Conservation (phyloP, 35 echinoderm and acorn worm species). For the Heliocidaris erythrogramma region DNA sequence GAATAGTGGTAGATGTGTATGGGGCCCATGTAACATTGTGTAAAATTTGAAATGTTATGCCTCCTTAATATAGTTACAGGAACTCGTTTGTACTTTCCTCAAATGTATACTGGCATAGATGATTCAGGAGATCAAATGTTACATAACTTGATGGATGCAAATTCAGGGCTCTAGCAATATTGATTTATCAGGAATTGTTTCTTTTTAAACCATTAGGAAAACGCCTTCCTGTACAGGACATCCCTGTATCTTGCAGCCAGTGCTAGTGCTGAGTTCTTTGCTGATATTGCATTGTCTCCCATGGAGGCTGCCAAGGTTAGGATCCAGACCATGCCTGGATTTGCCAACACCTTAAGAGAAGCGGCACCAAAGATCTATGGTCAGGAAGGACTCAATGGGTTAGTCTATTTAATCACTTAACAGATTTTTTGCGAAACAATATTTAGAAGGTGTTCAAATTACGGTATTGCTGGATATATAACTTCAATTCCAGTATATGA, state of each 20-base stretch:
- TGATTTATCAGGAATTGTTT: neutral
- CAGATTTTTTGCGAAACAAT: neutral
- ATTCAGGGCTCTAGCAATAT: no score
- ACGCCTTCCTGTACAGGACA: constrained; percentile 70
- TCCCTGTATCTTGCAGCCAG: constrained; percentile 86
- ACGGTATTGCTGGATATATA: no score
- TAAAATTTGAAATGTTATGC: no score
- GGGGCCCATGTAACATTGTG: no score
- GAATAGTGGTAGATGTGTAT: no score
- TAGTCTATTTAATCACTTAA: constrained; percentile 16
- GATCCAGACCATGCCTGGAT: constrained; percentile 86
- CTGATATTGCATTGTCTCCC: constrained; percentile 95
- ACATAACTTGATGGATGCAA: no score
- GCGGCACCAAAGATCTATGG: constrained; percentile 77
- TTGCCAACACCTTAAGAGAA: constrained; percentile 80
- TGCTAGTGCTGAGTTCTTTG: constrained; percentile 96
- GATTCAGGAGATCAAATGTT: no score
- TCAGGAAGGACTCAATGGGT: constrained; percentile 89
- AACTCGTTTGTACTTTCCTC: no score
- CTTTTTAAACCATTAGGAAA: constrained; percentile 52
- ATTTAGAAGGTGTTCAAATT: no score
- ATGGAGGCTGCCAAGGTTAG: constrained; percentile 97
- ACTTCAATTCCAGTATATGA: no score
- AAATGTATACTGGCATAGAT: no score
- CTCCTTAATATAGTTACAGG: no score